Conservation (phyloP, 2,797 vertebrate genomes). For the Craterocephalus amniculus region DNA sequence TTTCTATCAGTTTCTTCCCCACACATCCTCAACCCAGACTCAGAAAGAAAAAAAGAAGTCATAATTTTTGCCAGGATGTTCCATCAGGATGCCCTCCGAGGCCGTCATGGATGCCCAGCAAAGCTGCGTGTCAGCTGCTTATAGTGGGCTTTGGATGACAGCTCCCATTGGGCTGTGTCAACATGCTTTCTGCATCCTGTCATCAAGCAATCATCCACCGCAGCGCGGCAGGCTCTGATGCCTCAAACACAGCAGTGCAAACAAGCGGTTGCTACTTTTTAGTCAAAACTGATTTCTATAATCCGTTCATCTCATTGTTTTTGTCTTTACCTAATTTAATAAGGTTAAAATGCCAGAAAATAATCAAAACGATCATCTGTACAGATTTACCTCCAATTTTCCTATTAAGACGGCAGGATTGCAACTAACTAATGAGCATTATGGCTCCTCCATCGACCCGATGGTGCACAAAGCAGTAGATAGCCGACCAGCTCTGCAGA, state of each 20-base stretch:
- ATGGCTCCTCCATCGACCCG: neutral
- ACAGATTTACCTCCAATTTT: neutral
- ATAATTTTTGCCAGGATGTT: constrained; percentile 50
- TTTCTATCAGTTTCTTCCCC: constrained; percentile 26
- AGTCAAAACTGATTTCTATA: neutral
- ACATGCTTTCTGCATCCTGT: constrained; percentile 20
- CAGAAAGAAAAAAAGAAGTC: constrained; percentile 29
- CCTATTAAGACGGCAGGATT: neutral
- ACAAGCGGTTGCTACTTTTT: constrained; percentile 21
- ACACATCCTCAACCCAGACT: neutral
- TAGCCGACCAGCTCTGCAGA: constrained; percentile 5
- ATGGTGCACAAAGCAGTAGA: neutral
- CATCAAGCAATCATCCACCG: constrained; percentile 32
- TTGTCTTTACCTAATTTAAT: neutral
- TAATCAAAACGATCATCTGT: neutral
- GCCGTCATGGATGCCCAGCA: constrained; percentile 27
- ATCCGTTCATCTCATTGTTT: neutral
- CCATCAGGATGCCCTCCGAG: constrained; percentile 43
- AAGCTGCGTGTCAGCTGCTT: constrained; percentile 43
- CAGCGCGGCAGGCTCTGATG: constrained; percentile 1
- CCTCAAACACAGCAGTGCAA: neutral
- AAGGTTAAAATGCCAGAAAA: neutral
- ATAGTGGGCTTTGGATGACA: constrained; percentile 41
- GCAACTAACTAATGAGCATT: neutral
- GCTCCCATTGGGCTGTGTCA: constrained; percentile 39